phyloP scores from a whole-genome alignment of 2,113 vertebrate species.

The Isurus oxyrinchus region DNA sequence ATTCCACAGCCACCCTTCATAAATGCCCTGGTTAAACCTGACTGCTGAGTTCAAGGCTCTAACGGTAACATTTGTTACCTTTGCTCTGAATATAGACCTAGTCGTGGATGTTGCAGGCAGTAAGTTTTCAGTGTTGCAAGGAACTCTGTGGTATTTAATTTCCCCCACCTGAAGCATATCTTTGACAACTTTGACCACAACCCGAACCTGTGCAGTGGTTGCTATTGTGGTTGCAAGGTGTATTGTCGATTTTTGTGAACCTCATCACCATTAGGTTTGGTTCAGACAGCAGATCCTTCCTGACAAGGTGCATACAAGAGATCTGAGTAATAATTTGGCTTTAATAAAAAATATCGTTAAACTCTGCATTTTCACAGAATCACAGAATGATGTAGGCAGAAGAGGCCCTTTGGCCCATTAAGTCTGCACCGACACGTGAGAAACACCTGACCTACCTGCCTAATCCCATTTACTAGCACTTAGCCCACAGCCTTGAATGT shows the following conservation, averaged over 20 bases:
- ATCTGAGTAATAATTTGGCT: neutral
- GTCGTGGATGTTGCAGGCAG: neutral
- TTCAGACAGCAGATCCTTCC: conserved; percentile 21
- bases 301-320: conserved; percentile 20
- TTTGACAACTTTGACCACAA: conserved; percentile 44
- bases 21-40: neutral
- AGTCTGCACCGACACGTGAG: too few relatives aligned
- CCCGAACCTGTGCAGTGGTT: conserved; percentile 42
- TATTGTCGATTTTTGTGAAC: conserved; percentile 29
- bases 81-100: conserved; percentile 3
- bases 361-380: neutral
- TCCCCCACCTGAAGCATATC: conserved; percentile 46
- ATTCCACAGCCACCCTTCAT: neutral
- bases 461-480: too few relatives aligned
- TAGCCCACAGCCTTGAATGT: too few relatives aligned
- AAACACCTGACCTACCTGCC: too few relatives aligned
- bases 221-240: conserved; percentile 45
- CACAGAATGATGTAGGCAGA: too few relatives aligned
- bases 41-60: neutral
- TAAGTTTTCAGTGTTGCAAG: conserved; percentile 20
- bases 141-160: conserved; percentile 43
- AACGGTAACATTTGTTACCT: neutral
- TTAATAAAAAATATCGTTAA: neutral
- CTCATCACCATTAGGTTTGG: neutral
- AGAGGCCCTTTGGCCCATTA: too few relatives aligned